A percentile compares a stretch with the other conserved stretches of the same genome.
Evolutionary conservation across 1,140 invertebrate species (phyloP).

Genomic region (Leptinotarsa undecemlineata): DNA sequence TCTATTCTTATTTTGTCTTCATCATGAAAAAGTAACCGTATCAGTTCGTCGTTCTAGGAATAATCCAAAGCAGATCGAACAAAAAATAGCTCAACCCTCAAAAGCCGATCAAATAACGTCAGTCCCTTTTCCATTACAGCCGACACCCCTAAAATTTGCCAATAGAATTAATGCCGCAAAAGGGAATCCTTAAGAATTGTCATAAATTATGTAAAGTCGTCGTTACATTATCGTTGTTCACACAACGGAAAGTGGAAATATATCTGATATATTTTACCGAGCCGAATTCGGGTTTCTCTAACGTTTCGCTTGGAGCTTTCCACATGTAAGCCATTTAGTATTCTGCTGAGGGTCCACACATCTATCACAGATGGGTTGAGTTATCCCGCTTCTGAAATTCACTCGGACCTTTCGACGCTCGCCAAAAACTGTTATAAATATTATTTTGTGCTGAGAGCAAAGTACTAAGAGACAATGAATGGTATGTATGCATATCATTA

Average conservation of each 20-base stretch:
- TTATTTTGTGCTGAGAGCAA: neutral
- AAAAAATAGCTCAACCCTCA: too few relatives aligned
- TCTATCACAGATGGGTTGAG: slow-evolving; percentile 15
- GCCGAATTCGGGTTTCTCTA: neutral
- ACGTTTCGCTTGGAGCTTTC: neutral
- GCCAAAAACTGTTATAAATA: slow-evolving; percentile 16
- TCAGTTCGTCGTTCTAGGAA: too few relatives aligned
- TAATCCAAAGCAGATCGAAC: too few relatives aligned
- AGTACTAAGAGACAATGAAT: too few relatives aligned
- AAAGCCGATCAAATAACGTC: neutral
- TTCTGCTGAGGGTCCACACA: slow-evolving; percentile 6
- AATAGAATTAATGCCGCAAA: slow-evolving; percentile 15
- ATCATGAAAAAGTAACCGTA: too few relatives aligned
- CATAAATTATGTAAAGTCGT: slow-evolving; percentile 24
- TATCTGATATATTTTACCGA: slow-evolving; percentile 21
- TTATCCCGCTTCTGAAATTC: slow-evolving; percentile 8
- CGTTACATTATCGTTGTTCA: slow-evolving; percentile 12
- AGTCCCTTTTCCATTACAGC: neutral
- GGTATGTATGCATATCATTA: too few relatives aligned
- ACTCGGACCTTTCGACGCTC: slow-evolving; percentile 14
- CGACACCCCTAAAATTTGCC: slow-evolving; percentile 11
- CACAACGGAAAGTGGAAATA: slow-evolving; percentile 25
- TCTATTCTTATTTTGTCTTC: too few relatives aligned
- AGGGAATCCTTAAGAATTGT: slow-evolving; percentile 18
- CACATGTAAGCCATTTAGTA: slow-evolving; percentile 14